phyloP scores from a whole-genome alignment of 1,140 invertebrate genomes.

The Lepidurus arcticus region DNA sequence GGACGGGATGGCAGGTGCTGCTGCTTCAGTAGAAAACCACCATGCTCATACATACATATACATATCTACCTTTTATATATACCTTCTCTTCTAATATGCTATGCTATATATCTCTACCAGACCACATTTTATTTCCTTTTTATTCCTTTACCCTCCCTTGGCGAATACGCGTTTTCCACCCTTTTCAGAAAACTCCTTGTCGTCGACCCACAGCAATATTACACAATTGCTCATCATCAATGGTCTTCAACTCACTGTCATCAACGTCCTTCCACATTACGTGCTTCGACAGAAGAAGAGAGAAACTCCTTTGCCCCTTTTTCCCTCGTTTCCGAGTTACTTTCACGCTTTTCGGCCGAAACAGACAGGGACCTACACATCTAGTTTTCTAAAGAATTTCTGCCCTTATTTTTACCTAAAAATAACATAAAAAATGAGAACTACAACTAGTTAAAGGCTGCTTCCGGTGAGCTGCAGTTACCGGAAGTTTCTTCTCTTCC shows the following conservation, averaged over 20 bases:
- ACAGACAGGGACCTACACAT: no score
- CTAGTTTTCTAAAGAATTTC: neutral
- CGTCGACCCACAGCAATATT: neutral
- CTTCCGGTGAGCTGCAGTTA: neutral
- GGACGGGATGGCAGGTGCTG: conserved; percentile 16
- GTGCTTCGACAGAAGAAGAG: neutral
- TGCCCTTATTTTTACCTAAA: neutral
- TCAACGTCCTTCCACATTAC: neutral
- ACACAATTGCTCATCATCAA: neutral
- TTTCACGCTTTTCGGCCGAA: neutral
- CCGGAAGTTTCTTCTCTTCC: conserved; percentile 17
- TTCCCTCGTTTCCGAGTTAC: neutral
- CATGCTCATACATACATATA: neutral
- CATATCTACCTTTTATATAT: neutral
- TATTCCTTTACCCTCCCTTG: neutral
- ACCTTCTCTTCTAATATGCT: neutral
- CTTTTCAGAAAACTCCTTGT: no score
- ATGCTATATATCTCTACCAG: neutral
- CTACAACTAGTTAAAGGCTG: neutral
- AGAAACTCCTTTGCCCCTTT: neutral
- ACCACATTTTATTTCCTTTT: neutral
- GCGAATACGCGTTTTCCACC: neutral
- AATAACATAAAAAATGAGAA: neutral
- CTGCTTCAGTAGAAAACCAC: conserved; percentile 2
- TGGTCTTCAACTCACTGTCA: conserved; percentile 2